A percentile compares a stretch with the other conserved stretches of the same genome.
Evolutionary conservation across 2,888 invertebrate genomes (phyloP).

Genomic region (Agrotis ipsilon): DNA sequence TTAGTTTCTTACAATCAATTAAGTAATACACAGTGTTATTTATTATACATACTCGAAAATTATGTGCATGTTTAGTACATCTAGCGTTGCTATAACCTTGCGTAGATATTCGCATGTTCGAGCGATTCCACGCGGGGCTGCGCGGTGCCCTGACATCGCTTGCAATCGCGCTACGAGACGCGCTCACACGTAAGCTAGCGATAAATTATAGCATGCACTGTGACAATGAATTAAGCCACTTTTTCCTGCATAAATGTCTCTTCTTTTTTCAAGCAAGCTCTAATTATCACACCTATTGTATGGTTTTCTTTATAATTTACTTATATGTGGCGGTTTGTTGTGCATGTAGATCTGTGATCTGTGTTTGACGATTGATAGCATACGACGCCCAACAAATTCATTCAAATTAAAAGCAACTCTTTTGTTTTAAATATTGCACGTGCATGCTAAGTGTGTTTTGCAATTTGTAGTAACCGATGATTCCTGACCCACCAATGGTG

Average conservation of each 20-base stretch:
- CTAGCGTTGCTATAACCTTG: conserved; percentile 54
- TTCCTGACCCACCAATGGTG: too few species aligned
- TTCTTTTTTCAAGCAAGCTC: background rate
- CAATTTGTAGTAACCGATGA: background rate
- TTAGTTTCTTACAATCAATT: background rate
- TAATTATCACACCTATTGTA: background rate
- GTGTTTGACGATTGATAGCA: background rate
- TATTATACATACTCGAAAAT: background rate
- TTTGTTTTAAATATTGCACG: background rate
- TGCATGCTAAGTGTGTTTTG: conserved; percentile 10
- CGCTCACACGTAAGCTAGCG: conserved; percentile 92
- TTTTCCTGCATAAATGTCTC: conserved; percentile 4
- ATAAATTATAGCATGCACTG: conserved; percentile 70
- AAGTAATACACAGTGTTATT: too few species aligned
- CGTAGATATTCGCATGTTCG: conserved; percentile 90
- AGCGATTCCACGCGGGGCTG: conserved; percentile 92
- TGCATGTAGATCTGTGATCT: conserved; percentile 28
- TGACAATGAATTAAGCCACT: conserved; percentile 34
- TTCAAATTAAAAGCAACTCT: too few species aligned
- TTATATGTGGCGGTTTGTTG: background rate
- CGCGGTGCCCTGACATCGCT: conserved; percentile 92
- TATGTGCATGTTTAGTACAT: conserved; percentile 48
- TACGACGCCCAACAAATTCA: too few species aligned
- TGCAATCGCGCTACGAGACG: conserved; percentile 92
- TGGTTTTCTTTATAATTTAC: too few species aligned